Evolutionary conservation across 2,888 invertebrate species (phyloP), one percentile per base, ranked within the genome.

Genomic region (Phania funesta): DNA sequence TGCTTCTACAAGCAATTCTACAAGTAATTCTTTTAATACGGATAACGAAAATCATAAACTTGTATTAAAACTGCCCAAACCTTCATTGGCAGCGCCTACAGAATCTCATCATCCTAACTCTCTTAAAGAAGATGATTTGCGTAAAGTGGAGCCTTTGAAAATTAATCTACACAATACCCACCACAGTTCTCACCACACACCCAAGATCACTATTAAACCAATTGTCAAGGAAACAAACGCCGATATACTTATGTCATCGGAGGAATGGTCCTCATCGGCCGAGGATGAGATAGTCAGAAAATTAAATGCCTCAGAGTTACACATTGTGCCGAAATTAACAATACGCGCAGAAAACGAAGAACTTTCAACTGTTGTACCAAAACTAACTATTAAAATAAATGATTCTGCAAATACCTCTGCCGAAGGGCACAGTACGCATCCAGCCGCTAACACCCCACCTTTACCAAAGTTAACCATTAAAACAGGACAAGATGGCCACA

Each of bases 401-500:
- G 89, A 87, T 80, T 26, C 84, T 77, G 54, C 83, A 84, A 18
- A 84, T 83, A 2, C 77, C 38, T 64, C 24, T 7, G 13, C 75
- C 5, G 79, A 80, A n/a, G 44, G 70, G 0, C 62, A 71, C 32
- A 75, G 16, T 62, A 50, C 67, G 86, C 85, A 90, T 87, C 35
- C 82, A 50, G 78, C 82, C 8, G 78, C 78, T 48, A 82, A 78
- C 65, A 82, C 82, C 50, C 86, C 90, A 50, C 92, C 92, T 86
- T 88, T 93, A 87, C 93, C 93, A 86, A 93, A 93, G 90, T 91
- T 93, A 80, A 93, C 93, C 44, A 93, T 93, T 65, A 93, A 93
- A 88, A 92, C 93, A 0, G 88, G 89, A 44, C 71, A 88, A 60
- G 89, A 90, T 83, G 88, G 88, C 16, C 87, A 87, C 9, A 87